Base-by-base conservation (phyloP, 2,797 vertebrate genomes). In the Phataginus tetradactyla region DNA sequence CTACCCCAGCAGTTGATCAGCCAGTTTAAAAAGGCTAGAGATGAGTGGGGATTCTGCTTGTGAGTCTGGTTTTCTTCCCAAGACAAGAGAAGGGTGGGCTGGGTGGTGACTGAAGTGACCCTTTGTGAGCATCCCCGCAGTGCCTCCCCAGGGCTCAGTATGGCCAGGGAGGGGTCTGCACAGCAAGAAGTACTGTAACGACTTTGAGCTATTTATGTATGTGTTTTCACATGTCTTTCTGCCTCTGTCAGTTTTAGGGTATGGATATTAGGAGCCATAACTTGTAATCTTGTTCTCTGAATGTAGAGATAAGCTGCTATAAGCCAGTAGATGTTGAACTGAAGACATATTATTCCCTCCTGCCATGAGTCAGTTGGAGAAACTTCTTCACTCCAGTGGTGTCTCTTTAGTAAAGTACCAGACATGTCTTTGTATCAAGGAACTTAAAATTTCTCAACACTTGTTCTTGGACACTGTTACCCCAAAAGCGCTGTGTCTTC, bases 221-320 rank as follows among this genome's bases (percentile, higher is more conserved):
- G 32, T 18, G 0, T 94, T 94, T 96, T 90, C 97, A n/a, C 97
- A 98, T 95, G 98, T 97, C 98, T 98, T 98, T 96, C 97, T 96
- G 98, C 97, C 98, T 97, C 94, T 95, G 72, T 97, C 64, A 1
- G 57, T 74, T 95, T 83, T 97, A 98, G 98, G 97, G 9, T 1
- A 37, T 97, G 90, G 97, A 84, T 97, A 88, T 95, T 98, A 98
- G 97, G 96, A 98, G 98, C 98, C 98, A 97, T 98, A 98, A 98
- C 81, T 94, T 93, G 68, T 80, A 37, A 95, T 71, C 96, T 88
- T 88, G 71, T 95, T 97, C 97, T 98, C 97, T 91, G 97, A 94
- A 90, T 4, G 53, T 98, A 98, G 98, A 96, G 13, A 61, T 97
- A 90, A 98, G 98, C 98, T 98, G 98, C 98, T 98, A 39, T 90